Evolutionary conservation across 2,113 vertebrate species (phyloP).

Genomic region (Takifugu bimaculatus): DNA sequence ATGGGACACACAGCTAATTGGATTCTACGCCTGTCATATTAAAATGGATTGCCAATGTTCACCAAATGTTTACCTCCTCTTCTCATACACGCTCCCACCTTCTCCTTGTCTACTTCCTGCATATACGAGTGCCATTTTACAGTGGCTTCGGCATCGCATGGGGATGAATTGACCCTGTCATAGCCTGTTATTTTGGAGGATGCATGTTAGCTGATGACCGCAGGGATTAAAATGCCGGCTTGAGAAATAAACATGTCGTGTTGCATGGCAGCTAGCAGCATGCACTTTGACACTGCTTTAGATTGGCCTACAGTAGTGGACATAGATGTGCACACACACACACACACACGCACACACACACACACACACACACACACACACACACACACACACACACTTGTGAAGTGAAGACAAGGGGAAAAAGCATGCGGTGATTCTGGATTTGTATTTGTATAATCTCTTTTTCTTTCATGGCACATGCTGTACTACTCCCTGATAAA

Average conservation of each 20-base stretch:
- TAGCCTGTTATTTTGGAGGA: background rate
- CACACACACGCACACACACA: background rate
- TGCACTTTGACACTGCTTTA: conserved; percentile 21
- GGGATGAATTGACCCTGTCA: conserved; percentile 1
- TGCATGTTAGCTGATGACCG: conserved; percentile 15
- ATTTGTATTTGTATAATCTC: conserved; percentile 37
- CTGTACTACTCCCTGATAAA: conserved; percentile 37
- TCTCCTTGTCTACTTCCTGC: background rate
- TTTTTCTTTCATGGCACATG: conserved; percentile 42
- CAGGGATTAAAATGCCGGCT: conserved; percentile 11
- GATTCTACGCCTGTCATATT: conserved; percentile 57
- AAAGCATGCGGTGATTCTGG: conserved; percentile 10
- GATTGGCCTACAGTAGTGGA: conserved; percentile 25
- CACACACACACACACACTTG: background rate
- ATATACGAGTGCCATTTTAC: background rate
- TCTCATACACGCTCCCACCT: conserved; percentile 1
- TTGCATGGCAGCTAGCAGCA: conserved; percentile 22
- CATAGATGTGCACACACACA: conserved; percentile 4
- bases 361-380: conserved; percentile 4
- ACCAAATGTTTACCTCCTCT: conserved; percentile 25
- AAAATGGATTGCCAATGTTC: conserved; percentile 57
- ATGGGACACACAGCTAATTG: conserved; percentile 63
- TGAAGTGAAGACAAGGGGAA: background rate
- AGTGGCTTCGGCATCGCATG: background rate
- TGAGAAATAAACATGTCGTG: conserved; percentile 10